Conservation (phyloP, 1,140 invertebrate species). For the Belonocnema kinseyi region DNA sequence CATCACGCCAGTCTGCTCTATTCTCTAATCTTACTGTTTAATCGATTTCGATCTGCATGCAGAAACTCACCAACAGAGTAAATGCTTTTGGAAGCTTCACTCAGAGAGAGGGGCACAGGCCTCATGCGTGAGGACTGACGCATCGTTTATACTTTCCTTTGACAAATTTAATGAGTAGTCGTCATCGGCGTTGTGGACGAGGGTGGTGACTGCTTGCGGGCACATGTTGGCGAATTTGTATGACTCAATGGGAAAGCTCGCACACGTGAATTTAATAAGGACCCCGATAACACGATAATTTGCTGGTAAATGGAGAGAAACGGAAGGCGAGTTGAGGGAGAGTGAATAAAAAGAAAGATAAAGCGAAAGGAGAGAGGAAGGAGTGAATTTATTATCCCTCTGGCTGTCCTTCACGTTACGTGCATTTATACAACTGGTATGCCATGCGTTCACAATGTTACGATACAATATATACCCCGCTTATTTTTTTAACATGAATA, state of each 20-base stretch:
- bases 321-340: not conserved
- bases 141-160: slow-evolving; percentile 46
- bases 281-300: slow-evolving; percentile 43
- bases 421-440: slow-evolving; percentile 4
- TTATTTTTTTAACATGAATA: slow-evolving; percentile 26
- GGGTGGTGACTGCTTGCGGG: slow-evolving; percentile 37
- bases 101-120: not conserved
- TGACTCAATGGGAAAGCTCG: slow-evolving; percentile 55
- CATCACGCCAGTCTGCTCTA: slow-evolving; percentile 9
- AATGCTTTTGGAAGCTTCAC: not conserved
- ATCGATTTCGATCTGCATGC: not conserved
- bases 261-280: slow-evolving; percentile 49
- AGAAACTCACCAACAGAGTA: not conserved
- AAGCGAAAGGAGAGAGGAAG: slow-evolving; percentile 19
- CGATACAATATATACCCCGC: not conserved
- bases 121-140: slow-evolving; percentile 41
- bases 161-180: slow-evolving; percentile 49
- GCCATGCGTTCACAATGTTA: not conserved
- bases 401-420: slow-evolving; percentile 1
- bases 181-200: slow-evolving; percentile 24
- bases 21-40: slow-evolving; percentile 26
- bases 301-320: not conserved
- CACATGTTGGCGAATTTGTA: slow-evolving; percentile 50
- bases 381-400: slow-evolving; percentile 14
- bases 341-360: slow-evolving; percentile 14